Percentiles rank a stretch among this genome's conserved stretches.
These are phyloP conservation scores for Thinocorus orbignyianus DNA, from an alignment of 2,113 vertebrate species.

Conservation along the genomic window DNA sequence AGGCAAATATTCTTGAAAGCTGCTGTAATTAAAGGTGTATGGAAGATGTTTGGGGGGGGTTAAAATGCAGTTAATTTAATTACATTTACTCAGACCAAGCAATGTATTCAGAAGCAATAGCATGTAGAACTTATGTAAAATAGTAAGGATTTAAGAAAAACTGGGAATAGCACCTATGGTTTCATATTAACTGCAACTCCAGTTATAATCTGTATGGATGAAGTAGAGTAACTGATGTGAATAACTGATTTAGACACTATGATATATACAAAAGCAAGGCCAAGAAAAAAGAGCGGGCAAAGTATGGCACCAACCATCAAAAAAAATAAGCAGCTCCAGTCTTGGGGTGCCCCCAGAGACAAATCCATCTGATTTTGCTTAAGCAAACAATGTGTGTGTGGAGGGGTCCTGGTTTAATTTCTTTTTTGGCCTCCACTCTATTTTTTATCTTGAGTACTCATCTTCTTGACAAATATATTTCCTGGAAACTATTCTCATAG, in stretches of 20 bases:
- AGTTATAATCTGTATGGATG: not conserved
- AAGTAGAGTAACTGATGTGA: not conserved
- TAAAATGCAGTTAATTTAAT: not conserved
- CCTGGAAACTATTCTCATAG: not conserved
- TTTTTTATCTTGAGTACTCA: not conserved
- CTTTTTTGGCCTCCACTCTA: not conserved
- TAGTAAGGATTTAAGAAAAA: not conserved
- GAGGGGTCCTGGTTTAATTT: not conserved
- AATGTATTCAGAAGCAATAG: not conserved
- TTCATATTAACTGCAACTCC: not conserved
- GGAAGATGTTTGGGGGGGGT: not conserved
- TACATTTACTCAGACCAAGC: not conserved
- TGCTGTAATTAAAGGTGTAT: not conserved
- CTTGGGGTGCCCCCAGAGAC: not conserved
- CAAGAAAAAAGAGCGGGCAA: not conserved
- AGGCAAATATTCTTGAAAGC: not conserved
- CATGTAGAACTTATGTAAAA: not conserved
- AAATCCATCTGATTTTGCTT: not conserved
- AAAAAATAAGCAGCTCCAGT: not conserved
- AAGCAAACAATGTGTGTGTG: not conserved
- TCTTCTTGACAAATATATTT: slow-evolving; percentile 3
- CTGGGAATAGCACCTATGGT: not conserved
- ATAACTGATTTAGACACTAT: not conserved
- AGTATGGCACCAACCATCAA: not conserved
- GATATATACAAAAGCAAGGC: not conserved